Conservation (phyloP, 2,113 vertebrate species). For the Himantopus leucocephalus region DNA sequence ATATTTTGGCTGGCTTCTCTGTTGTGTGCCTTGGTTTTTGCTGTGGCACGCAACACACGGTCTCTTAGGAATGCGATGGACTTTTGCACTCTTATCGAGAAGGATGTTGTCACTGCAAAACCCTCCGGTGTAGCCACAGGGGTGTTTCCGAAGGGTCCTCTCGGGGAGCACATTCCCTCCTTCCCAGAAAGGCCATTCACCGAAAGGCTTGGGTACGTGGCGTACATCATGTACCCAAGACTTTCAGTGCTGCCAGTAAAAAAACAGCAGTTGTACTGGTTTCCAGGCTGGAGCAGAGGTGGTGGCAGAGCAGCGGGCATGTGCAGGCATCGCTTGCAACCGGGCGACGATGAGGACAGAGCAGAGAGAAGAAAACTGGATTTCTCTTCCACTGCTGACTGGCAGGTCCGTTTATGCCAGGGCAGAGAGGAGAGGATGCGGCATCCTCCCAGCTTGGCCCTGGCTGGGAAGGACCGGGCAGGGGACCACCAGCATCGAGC, state of each 20-base stretch:
- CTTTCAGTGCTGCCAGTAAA: neutral
- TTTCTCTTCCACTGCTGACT: rapidly evolving
- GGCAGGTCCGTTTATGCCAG: neutral
- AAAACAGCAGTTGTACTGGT: neutral
- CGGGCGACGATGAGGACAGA: neutral
- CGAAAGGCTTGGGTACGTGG: no score
- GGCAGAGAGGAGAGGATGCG: neutral
- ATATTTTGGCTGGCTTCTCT: neutral
- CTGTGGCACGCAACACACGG: neutral
- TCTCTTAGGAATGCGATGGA: neutral
- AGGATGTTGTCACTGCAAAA: neutral
- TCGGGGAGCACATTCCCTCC: neutral
- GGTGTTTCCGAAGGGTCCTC: neutral
- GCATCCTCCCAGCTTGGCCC: neutral
- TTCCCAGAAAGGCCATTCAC: no score
- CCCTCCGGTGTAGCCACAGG: neutral
- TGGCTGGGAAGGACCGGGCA: neutral
- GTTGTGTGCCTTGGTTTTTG: neutral
- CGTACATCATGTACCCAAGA: rapidly evolving
- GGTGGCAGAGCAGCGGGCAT: neutral
- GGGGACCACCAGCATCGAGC: rapidly evolving
- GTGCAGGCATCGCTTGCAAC: neutral
- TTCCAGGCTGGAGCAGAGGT: neutral
- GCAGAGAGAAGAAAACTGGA: neutral
- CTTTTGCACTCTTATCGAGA: neutral